phyloP scores from a whole-genome alignment of 30 jellyfish, hydroid and myxozoan species.

The Aurelia sp. region DNA sequence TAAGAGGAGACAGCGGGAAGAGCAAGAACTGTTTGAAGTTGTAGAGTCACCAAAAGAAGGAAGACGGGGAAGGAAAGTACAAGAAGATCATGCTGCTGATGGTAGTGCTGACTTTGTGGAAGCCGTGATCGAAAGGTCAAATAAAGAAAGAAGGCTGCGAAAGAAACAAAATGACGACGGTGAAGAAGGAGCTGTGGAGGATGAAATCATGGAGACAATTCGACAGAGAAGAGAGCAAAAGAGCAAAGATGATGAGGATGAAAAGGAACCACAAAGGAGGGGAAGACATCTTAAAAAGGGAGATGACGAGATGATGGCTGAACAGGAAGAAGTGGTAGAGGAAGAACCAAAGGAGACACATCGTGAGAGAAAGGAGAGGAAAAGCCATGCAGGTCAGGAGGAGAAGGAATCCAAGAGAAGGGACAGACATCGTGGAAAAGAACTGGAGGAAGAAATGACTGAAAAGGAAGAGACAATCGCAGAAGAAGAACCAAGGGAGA shows the following conservation, averaged over 20 bases:
- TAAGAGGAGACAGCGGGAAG: neutral
- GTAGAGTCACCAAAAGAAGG: neutral
- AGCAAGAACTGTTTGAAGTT: neutral
- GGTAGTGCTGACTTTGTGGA: too few species aligned
- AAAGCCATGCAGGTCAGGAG: neutral
- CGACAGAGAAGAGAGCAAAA: neutral
- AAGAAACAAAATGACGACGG: neutral
- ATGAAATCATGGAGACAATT: neutral
- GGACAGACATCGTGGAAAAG: neutral
- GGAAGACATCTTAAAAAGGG: neutral
- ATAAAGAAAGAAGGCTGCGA: too few species aligned
- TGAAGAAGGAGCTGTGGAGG: neutral
- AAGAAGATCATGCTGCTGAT: too few species aligned
- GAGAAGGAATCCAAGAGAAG: neutral
- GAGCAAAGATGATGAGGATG: neutral
- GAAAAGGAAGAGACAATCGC: neutral
- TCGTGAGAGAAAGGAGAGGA: neutral
- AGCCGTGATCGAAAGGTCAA: too few species aligned
- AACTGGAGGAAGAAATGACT: neutral
- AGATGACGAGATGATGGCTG: neutral
- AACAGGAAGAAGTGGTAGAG: neutral
- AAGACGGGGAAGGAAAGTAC: too few species aligned
- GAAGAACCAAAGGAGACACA: neutral
- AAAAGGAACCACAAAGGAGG: too few species aligned
- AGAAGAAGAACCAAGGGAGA: neutral